These are phyloP conservation scores for Willisornis vidua DNA, from an alignment of 2,113 vertebrate genomes.

Conservation along the genomic window DNA sequence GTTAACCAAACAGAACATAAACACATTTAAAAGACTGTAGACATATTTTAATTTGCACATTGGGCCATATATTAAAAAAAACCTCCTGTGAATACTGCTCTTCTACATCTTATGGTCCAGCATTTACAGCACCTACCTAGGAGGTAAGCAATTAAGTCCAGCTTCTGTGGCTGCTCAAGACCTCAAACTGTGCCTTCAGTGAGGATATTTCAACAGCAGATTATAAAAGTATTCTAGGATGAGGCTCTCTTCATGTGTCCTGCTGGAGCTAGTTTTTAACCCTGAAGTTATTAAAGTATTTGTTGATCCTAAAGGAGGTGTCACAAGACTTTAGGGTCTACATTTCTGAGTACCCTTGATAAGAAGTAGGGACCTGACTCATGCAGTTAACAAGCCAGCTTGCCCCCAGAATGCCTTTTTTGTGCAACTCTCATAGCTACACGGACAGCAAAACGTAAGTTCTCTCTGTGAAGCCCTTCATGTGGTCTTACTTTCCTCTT, in stretches of 20 bases:
- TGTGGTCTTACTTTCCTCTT: neutral
- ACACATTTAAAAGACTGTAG: neutral
- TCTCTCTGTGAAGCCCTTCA: neutral
- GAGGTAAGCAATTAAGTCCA: neutral
- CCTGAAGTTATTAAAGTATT: neutral
- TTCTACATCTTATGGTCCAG: neutral
- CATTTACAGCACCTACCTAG: neutral
- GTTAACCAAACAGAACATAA: neutral
- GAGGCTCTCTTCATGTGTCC: neutral
- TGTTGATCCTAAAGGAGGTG: neutral
- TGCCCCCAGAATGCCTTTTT: neutral
- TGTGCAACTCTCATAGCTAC: neutral
- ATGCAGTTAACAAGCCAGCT: rapidly evolving
- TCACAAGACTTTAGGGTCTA: neutral
- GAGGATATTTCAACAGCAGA: neutral
- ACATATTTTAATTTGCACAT: neutral
- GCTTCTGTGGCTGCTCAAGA: neutral
- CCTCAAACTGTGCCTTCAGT: neutral
- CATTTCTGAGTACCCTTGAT: neutral
- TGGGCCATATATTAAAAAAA: neutral
- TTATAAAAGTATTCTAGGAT: neutral
- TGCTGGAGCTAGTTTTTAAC: neutral
- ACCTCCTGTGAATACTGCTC: neutral
- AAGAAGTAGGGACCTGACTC: neutral
- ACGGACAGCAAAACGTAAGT: neutral